A percentile compares a stretch with the other conserved stretches of the same genome.
phyloP scores from a whole-genome alignment of 64 coral and sea anemone genomes.

The Montipora sp. region DNA sequence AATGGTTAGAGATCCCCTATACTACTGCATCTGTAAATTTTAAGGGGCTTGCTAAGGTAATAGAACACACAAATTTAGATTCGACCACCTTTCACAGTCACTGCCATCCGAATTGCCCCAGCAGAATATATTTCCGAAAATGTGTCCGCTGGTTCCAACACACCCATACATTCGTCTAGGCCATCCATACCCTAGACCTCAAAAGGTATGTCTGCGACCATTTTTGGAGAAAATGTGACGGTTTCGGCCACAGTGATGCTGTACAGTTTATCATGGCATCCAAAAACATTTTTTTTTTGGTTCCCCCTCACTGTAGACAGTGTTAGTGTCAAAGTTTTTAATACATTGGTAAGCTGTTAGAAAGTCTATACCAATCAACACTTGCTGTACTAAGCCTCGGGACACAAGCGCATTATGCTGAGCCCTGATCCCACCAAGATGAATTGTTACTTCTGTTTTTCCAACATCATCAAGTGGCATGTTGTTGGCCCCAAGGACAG shows the following conservation, averaged over 20 bases:
- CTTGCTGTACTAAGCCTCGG: conserved; percentile 18
- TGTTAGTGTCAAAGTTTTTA: conserved; percentile 16
- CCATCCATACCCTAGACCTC: not conserved
- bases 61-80: conserved; percentile 31
- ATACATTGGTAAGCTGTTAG: conserved; percentile 48
- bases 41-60: conserved; percentile 8
- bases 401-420: conserved; percentile 31
- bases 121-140: conserved; percentile 23
- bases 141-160: conserved; percentile 16
- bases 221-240: conserved; percentile 30
- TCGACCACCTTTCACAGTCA: conserved; percentile 29
- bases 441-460: conserved; percentile 4
- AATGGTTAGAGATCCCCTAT: conserved; percentile 5
- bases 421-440: not conserved
- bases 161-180: not conserved
- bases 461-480: conserved; percentile 6
- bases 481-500: conserved; percentile 38
- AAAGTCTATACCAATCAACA: conserved; percentile 47
- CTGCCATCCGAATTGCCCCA: conserved; percentile 5
- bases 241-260: conserved; percentile 28
- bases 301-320: not conserved
- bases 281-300: not conserved
- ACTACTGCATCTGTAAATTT: conserved; percentile 22
- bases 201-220: not conserved
- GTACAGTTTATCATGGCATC: conserved; percentile 16